Conservation (phyloP, 2,888 invertebrate species). For the Himalopsyche anomala region DNA sequence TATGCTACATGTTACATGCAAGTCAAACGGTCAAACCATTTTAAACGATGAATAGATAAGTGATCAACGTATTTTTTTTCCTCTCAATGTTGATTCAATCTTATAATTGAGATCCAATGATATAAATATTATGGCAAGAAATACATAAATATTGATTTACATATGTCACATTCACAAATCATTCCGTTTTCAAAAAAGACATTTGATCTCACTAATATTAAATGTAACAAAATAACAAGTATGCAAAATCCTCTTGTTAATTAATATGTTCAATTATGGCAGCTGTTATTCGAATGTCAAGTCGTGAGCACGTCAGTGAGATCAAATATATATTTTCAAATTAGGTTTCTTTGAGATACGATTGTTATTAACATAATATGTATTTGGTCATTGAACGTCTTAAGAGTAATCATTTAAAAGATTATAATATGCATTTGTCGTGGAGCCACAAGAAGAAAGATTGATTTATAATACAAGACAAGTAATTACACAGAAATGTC, state of each 20-base stretch:
- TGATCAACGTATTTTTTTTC: conserved; percentile 2
- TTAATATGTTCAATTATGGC: too few relatives aligned
- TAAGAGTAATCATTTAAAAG: conserved; percentile 34
- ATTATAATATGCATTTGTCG: conserved; percentile 26
- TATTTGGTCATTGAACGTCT: conserved; percentile 26
- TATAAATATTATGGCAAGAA: conserved; percentile 3
- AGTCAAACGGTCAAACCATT: neutral
- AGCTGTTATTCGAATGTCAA: too few relatives aligned
- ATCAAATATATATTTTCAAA: neutral
- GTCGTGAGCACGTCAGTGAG: too few relatives aligned
- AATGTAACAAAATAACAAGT: neutral
- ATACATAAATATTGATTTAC: neutral
- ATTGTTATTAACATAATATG: conserved; percentile 19
- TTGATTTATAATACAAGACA: conserved; percentile 13
- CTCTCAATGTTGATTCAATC: neutral
- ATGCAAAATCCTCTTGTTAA: too few relatives aligned
- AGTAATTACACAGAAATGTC: neutral
- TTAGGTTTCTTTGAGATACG: neutral
- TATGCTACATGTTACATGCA: conserved; percentile 11
- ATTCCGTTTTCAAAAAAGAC: neutral
- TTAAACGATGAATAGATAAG: conserved; percentile 8
- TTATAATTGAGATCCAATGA: neutral
- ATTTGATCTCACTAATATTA: conserved; percentile 4
- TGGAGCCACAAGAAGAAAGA: conserved; percentile 25
- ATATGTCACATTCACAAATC: neutral